These are phyloP conservation scores for Eublepharis macularius DNA, from an alignment of 2,113 vertebrate genomes.

Conservation along the genomic window DNA sequence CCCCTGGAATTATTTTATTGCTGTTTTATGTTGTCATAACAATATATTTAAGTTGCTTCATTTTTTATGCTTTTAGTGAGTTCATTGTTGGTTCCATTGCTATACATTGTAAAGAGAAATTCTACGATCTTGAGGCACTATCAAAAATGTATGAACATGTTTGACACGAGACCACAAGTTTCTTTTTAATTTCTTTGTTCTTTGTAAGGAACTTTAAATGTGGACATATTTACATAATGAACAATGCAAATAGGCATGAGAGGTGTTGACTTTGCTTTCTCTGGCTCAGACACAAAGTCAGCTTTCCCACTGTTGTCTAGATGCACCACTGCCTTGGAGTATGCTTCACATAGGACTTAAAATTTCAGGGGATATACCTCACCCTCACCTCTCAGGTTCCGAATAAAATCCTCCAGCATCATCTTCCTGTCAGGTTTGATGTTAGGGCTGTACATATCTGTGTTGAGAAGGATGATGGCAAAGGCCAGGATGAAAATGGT, in stretches of 20 bases:
- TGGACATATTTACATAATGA: background rate
- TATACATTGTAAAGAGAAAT: background rate
- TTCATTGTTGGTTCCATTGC: too few species aligned
- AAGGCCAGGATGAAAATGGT: constrained; percentile 99
- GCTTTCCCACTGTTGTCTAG: background rate
- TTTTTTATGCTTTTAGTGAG: too few species aligned
- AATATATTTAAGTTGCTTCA: too few species aligned
- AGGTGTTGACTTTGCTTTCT: background rate
- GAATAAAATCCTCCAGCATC: constrained; percentile 98
- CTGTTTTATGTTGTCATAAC: too few species aligned
- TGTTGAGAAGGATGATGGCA: constrained; percentile 97
- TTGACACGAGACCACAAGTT: background rate
- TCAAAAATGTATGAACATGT: background rate
- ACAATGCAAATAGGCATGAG: constrained; percentile 21
- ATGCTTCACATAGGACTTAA: background rate
- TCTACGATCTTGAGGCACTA: background rate
- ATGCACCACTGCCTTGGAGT: background rate
- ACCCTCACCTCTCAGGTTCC: constrained; percentile 91
- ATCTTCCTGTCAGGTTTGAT: constrained; percentile 99
- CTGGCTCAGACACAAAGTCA: background rate
- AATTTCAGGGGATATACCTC: constrained; percentile 8
- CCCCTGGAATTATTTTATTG: too few species aligned
- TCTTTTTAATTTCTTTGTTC: background rate
- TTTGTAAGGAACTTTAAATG: background rate
- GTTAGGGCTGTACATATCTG: constrained; percentile 99